These are phyloP conservation scores for Hirudo medicinalis DNA, from an alignment of 1,140 invertebrate species.

Conservation along the genomic window DNA sequence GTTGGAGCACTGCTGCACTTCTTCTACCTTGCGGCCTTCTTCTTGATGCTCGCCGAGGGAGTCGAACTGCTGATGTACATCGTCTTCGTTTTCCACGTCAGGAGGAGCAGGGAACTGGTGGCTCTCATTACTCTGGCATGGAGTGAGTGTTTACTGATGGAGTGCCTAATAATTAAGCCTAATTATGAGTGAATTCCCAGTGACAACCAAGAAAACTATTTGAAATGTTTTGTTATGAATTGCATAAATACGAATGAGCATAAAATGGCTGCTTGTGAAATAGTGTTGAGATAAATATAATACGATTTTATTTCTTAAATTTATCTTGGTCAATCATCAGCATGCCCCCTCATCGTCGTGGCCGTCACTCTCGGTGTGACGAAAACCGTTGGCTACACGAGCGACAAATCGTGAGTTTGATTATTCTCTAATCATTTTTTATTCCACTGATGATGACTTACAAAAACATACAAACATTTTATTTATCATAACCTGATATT, in stretches of 20 bases:
- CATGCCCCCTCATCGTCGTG: constrained; percentile 19
- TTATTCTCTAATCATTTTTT: no score
- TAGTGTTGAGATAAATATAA: not conserved
- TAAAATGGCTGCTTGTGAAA: not conserved
- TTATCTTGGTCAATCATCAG: constrained; percentile 6
- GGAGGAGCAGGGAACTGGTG: constrained; percentile 11
- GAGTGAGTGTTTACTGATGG: no score
- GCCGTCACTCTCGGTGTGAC: constrained; percentile 17
- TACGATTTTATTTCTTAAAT: not conserved
- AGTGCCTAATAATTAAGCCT: no score
- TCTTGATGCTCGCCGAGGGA: constrained; percentile 25
- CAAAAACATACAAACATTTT: no score
- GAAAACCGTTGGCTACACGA: constrained; percentile 16
- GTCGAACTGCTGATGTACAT: constrained; percentile 21
- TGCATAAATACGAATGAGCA: no score
- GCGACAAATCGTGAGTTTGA: constrained; percentile 14
- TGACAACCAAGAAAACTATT: no score
- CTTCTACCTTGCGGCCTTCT: constrained; percentile 26
- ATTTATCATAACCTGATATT: not conserved
- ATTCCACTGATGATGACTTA: no score
- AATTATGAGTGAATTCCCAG: no score
- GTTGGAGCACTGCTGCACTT: constrained; percentile 24
- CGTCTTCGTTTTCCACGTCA: constrained; percentile 23
- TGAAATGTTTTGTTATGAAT: no score
- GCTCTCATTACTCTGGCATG: constrained; percentile 9